Conservation (phyloP, 2,113 vertebrate genomes). For the Xerus inauris region DNA sequence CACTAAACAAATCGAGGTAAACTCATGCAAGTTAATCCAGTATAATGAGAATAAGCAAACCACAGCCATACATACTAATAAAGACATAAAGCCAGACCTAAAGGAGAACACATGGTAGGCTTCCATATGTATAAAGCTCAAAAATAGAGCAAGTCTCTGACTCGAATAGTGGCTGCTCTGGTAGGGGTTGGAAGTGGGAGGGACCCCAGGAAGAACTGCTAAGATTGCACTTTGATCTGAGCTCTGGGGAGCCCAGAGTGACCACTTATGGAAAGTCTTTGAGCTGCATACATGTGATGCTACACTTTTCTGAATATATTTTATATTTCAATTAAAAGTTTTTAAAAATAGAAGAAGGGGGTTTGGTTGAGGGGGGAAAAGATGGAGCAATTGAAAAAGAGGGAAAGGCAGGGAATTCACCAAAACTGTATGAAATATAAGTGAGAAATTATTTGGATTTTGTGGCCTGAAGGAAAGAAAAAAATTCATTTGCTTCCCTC, state of each 20-base stretch:
- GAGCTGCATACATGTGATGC: not conserved
- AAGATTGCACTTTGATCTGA: not conserved
- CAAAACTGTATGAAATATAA: not conserved
- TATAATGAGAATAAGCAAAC: not conserved
- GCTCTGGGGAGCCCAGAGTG: not conserved
- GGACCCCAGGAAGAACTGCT: not conserved
- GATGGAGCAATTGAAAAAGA: not conserved
- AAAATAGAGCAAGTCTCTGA: not conserved
- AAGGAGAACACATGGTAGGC: not conserved
- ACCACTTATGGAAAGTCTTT: not conserved
- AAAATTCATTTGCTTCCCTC: not conserved
- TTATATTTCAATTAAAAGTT: not conserved
- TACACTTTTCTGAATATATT: not conserved
- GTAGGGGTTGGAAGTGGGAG: not conserved
- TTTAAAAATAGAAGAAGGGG: not conserved
- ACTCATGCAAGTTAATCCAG: not conserved
- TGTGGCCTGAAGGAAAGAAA: not conserved
- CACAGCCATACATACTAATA: not conserved
- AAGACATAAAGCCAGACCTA: not conserved
- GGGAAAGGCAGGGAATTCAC: not conserved
- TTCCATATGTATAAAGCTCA: not conserved
- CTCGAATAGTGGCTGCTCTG: rapidly evolving
- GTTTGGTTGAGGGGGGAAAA: not conserved
- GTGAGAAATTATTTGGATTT: not conserved
- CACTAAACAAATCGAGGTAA: not conserved